Evolutionary conservation across 2,888 invertebrate genomes (phyloP).

Genomic region (Ophion costatus): DNA sequence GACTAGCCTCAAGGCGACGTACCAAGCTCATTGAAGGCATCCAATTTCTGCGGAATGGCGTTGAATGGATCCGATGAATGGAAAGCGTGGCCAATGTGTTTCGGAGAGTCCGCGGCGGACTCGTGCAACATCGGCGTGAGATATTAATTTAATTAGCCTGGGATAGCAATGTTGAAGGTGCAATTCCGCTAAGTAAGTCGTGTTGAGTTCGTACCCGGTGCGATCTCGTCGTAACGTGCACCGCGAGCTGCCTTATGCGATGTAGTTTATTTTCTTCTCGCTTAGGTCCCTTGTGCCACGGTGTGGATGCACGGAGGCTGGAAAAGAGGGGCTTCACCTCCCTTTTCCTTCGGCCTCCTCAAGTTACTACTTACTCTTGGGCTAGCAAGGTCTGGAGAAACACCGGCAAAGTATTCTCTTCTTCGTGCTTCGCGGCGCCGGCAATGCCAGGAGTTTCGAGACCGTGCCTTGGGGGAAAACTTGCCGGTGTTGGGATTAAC

Average conservation of each 20-base stretch:
- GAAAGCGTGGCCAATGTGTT: not conserved
- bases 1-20: no score
- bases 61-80: not conserved
- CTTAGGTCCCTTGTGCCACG: constrained; percentile 69
- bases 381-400: constrained; percentile 31
- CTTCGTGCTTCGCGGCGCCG: constrained; percentile 41
- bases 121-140: constrained; percentile 50
- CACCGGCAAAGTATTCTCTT: constrained; percentile 48
- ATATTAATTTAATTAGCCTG: constrained; percentile 76
- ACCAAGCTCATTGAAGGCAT: not conserved
- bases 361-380: constrained; percentile 32
- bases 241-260: constrained; percentile 70
- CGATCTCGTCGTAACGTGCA: constrained; percentile 38
- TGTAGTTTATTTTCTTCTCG: constrained; percentile 75
- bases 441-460: constrained; percentile 71
- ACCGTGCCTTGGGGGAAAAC: constrained; percentile 75
- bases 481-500: constrained; percentile 77
- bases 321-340: constrained; percentile 5
- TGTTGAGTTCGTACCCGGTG: constrained; percentile 11
- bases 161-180: constrained; percentile 61
- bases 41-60: not conserved
- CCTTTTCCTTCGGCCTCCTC: constrained; percentile 1
- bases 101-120: not conserved
- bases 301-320: constrained; percentile 5
- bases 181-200: constrained; percentile 63